These are phyloP conservation scores for Pachyrhynchus sulphureomaculatus DNA, from an alignment of 1,140 invertebrate genomes.

Conservation along the genomic window DNA sequence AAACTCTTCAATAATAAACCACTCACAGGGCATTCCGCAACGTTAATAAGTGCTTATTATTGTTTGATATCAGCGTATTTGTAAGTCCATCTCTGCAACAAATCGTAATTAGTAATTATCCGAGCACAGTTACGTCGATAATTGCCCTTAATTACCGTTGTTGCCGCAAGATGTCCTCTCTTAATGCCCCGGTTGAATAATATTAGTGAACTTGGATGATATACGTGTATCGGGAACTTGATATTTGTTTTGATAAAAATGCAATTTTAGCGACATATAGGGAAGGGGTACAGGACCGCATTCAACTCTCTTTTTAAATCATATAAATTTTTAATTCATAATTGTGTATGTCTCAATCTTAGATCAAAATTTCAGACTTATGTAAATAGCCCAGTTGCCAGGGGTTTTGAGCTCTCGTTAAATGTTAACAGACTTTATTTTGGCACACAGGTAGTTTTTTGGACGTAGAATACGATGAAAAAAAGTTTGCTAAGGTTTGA, in stretches of 20 bases:
- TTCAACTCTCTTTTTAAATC: no score
- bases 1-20: conserved; percentile 8
- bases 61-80: conserved; percentile 25
- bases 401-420: no score
- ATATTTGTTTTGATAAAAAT: conserved; percentile 15
- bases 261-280: conserved; percentile 9
- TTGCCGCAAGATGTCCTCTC: conserved; percentile 22
- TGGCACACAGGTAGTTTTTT: no score
- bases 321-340: no score
- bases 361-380: no score
- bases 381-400: no score
- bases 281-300: no score
- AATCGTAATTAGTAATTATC: conserved; percentile 27
- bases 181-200: conserved; percentile 14
- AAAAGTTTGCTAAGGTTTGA: no score
- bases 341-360: no score
- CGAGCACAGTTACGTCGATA: conserved; percentile 20
- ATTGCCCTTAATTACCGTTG: conserved; percentile 24
- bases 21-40: background rate
- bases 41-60: conserved; percentile 25
- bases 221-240: conserved; percentile 6
- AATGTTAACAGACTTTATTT: no score
- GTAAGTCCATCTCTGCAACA: conserved; percentile 21
- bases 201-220: background rate
- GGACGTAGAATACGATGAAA: no score